Percentiles rank a stretch among this genome's conserved stretches.
Conservation (phyloP, 2,888 invertebrate species). For the Euproctis similis region DNA sequence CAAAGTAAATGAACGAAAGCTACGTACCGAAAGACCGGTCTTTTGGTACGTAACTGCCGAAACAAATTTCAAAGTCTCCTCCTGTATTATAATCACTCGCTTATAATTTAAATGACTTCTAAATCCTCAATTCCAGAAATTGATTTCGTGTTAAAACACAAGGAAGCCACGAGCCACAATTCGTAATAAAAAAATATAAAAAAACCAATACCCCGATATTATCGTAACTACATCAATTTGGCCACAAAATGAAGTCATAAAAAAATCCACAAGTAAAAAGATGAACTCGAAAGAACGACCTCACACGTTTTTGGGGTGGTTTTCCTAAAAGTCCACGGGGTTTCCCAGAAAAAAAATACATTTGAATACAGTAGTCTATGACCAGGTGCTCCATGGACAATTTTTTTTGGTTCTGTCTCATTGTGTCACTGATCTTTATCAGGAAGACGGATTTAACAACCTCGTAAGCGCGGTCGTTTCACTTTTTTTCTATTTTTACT, state of each 20-base stretch:
- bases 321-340: slow-evolving; percentile 51
- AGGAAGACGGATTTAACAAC: slow-evolving; percentile 64
- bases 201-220: slow-evolving; percentile 25
- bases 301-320: slow-evolving; percentile 53
- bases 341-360: slow-evolving; percentile 41
- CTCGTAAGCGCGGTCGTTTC: slow-evolving; percentile 62
- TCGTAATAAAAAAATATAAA: no score
- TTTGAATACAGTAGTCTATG: slow-evolving; percentile 69
- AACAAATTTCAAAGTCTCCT: no score
- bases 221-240: slow-evolving; percentile 35
- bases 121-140: slow-evolving; percentile 16
- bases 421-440: slow-evolving; percentile 74
- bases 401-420: no score
- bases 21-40: no score
- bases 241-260: slow-evolving; percentile 48
- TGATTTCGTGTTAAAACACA: slow-evolving; percentile 15
- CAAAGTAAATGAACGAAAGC: no score
- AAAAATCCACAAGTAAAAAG: slow-evolving; percentile 33
- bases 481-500: slow-evolving; percentile 48
- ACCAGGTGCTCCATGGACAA: slow-evolving; percentile 36
- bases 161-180: slow-evolving; percentile 22
- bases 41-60: no score
- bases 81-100: no score
- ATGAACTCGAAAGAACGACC: slow-evolving; percentile 40
- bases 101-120: no score